Percentiles rank a stretch among this genome's conserved stretches.
Evolutionary conservation across 1,140 invertebrate species (phyloP).

Genomic region (Ceratitis capitata): DNA sequence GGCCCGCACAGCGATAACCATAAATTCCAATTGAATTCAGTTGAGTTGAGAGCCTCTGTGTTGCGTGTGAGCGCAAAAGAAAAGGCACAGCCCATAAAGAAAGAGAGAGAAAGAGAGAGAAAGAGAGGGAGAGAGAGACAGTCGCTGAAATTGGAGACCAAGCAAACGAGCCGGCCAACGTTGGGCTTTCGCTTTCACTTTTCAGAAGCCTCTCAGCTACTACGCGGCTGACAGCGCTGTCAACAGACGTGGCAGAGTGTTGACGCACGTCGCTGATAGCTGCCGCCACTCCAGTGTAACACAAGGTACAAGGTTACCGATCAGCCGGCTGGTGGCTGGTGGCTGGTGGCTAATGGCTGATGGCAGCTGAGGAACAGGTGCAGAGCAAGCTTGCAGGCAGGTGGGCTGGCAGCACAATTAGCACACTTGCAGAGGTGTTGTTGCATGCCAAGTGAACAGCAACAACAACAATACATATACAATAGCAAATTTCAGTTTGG

Average conservation of each 20-base stretch:
- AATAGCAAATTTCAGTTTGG: neutral
- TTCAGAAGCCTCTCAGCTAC: neutral
- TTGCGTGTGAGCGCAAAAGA: neutral
- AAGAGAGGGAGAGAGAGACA: neutral
- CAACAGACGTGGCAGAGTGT: neutral
- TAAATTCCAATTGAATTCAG: neutral
- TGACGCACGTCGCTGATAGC: neutral
- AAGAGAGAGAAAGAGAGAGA: neutral
- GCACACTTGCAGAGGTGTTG: neutral
- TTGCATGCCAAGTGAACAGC: neutral
- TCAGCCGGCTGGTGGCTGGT: neutral
- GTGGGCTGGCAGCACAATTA: neutral
- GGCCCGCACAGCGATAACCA: neutral
- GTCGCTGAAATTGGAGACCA: neutral
- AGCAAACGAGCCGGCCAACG: no score
- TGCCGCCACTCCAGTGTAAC: no score
- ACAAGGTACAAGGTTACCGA: no score
- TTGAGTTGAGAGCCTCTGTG: neutral
- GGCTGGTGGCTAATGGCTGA: neutral
- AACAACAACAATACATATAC: neutral
- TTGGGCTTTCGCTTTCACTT: neutral
- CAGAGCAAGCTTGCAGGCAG: neutral
- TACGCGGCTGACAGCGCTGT: slow-evolving; percentile 5
- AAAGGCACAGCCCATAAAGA: no score
- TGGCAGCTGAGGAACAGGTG: neutral